Evolutionary conservation across 2,113 vertebrate species (phyloP), one percentile per base, ranked within the genome.

Genomic region (Danio rerio): DNA sequence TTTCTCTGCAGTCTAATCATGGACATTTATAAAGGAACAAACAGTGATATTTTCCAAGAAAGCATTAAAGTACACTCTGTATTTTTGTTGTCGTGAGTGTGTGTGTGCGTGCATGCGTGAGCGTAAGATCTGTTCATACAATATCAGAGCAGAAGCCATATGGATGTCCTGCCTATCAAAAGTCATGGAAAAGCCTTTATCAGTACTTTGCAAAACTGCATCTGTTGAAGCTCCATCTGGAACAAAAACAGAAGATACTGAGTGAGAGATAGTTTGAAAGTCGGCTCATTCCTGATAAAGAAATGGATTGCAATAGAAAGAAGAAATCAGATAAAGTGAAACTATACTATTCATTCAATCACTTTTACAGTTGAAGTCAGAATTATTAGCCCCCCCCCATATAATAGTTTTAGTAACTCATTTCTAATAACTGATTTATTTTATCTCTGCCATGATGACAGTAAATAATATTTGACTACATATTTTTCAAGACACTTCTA

Each of bases 171-270:
- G 70, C 55, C 40, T 65, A 75, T 85, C 76, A 85, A 53, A 81
- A 79, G 31, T 62, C 69, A 56, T 63, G 40, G 68, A 61, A 75
- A 68, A 77, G 82, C 78, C 16, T 13, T 42, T 40, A 50, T 82
- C 80, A 55, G 81, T 75, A 85, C 76, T 85, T 72, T 1, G 62
- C 42, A 73, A 71, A 53, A 70, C 59, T 70, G 74, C 72, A 63
- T 80, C 79, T 81, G 81, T 83, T 78, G 61, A 56, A 20, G 47
- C 65, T 75, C 82, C 52, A 82, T 72, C 78, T 80, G 78, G 52
- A 70, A 80, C 73, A 74, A 61, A 31, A 62, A 40, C 15, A 69
- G 75, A 79, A 74, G 69, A 50, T 53, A 59, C 61, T 31, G 31
- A 31, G 31, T 4, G 76, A 62, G 8, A 76, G 43, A 47, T 63